These are phyloP conservation scores for Oceanites oceanicus DNA, from an alignment of 2,113 vertebrate species.

Conservation along the genomic window DNA sequence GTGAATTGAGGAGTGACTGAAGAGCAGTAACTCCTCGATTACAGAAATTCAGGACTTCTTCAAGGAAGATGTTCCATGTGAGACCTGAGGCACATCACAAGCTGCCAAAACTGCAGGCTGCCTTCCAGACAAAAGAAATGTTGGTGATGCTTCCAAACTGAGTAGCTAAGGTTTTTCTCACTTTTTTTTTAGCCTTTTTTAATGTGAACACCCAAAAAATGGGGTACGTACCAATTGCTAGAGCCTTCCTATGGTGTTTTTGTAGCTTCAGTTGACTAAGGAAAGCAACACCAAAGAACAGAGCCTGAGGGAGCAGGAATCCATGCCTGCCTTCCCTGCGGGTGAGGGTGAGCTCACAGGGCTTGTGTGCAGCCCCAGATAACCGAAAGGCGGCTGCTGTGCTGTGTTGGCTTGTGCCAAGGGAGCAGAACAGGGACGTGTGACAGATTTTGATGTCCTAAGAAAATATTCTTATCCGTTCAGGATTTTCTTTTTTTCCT, in stretches of 20 bases:
- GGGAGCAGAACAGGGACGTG: background rate
- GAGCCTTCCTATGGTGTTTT: background rate
- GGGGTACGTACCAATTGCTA: background rate
- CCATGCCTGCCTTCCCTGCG: accelerated
- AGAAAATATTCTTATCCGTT: background rate
- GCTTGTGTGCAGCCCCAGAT: accelerated
- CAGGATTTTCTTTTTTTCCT: background rate
- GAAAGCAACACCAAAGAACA: background rate
- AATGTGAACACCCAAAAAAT: background rate
- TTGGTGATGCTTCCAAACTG: background rate
- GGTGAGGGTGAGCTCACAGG: background rate
- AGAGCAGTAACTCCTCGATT: background rate
- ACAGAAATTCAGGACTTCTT: background rate
- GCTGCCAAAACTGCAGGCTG: background rate
- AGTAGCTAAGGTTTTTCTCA: background rate
- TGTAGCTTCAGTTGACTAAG: background rate
- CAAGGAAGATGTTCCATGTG: background rate
- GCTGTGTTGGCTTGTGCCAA: background rate
- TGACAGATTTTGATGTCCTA: background rate
- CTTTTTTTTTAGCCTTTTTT: background rate
- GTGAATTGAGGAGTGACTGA: background rate
- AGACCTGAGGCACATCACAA: background rate
- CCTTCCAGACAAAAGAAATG: background rate
- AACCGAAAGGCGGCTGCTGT: background rate
- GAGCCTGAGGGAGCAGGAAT: background rate